Evolutionary conservation across 2,113 vertebrate species (phyloP).

Genomic region (Setophaga coronata): DNA sequence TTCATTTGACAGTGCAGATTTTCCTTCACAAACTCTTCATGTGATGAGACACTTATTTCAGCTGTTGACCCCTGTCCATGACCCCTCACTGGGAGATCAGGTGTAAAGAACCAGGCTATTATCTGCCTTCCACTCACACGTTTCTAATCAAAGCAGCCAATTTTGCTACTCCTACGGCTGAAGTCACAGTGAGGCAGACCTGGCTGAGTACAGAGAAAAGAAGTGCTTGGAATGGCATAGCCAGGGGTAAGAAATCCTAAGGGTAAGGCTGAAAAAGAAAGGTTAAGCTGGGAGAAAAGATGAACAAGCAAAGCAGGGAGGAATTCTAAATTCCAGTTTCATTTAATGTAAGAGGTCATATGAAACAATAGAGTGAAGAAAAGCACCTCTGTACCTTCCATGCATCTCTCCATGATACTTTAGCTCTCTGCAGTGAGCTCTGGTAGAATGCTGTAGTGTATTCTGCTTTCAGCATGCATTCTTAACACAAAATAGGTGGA

Average conservation of each 20-base stretch:
- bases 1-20: constrained; percentile 39
- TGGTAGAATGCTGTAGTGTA: neutral
- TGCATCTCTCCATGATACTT: neutral
- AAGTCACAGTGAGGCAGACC: constrained; percentile 32
- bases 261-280: neutral
- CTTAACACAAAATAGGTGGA: neutral
- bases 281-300: constrained; percentile 22
- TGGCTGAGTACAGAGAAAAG: constrained; percentile 4
- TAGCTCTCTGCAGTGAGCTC: neutral
- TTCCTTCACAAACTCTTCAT: constrained; percentile 30
- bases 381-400: neutral
- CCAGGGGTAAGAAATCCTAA: neutral
- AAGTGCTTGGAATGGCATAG: neutral
- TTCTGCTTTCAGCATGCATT: neutral
- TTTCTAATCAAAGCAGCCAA: constrained; percentile 67
- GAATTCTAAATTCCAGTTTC: neutral
- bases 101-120: constrained; percentile 64
- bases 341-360: neutral
- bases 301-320: neutral
- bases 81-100: constrained; percentile 67
- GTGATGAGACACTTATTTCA: constrained; percentile 62
- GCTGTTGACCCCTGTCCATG: constrained; percentile 65
- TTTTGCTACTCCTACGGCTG: constrained; percentile 29
- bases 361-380: neutral
- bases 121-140: constrained; percentile 52